A percentile compares a stretch with the other conserved stretches of the same genome.
These are phyloP conservation scores for Amorpha juglandis DNA, from an alignment of 2,888 invertebrate genomes.

Conservation along the genomic window DNA sequence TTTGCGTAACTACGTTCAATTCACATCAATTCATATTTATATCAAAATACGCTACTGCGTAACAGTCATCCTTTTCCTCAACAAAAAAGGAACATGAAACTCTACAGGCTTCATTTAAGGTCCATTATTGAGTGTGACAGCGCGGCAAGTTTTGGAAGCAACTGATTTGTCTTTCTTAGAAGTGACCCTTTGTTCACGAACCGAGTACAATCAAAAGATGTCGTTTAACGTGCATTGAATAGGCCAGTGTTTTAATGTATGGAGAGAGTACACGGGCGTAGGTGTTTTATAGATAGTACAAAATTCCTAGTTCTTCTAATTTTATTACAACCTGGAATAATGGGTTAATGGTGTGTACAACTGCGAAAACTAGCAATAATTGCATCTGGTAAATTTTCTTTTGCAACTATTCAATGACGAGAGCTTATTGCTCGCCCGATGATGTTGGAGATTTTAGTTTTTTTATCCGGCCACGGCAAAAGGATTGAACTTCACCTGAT, in stretches of 20 bases:
- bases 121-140: background rate
- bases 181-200: conserved; percentile 24
- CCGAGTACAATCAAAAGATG: conserved; percentile 22
- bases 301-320: background rate
- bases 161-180: conserved; percentile 23
- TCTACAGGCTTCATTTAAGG: background rate
- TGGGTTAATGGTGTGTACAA: background rate
- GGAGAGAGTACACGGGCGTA: conserved; percentile 9
- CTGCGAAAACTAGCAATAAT: too few relatives aligned
- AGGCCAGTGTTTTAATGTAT: conserved; percentile 17
- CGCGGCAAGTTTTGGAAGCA: conserved; percentile 9
- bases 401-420: too few relatives aligned
- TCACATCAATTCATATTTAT: background rate
- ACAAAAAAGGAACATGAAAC: conserved; percentile 9
- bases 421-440: too few relatives aligned
- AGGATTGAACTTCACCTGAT: too few relatives aligned
- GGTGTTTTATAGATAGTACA: conserved; percentile 9
- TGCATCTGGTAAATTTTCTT: too few relatives aligned
- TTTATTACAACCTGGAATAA: background rate
- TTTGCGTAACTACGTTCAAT: too few relatives aligned
- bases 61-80: conserved; percentile 33
- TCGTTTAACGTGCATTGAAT: conserved; percentile 24
- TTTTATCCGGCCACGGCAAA: too few relatives aligned
- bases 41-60: conserved; percentile 38
- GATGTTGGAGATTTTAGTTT: too few relatives aligned